A percentile compares a stretch with the other conserved stretches of the same genome.
These are phyloP conservation scores for Ctenicera cuprea DNA, from an alignment of 2,888 invertebrate species.

Conservation along the genomic window DNA sequence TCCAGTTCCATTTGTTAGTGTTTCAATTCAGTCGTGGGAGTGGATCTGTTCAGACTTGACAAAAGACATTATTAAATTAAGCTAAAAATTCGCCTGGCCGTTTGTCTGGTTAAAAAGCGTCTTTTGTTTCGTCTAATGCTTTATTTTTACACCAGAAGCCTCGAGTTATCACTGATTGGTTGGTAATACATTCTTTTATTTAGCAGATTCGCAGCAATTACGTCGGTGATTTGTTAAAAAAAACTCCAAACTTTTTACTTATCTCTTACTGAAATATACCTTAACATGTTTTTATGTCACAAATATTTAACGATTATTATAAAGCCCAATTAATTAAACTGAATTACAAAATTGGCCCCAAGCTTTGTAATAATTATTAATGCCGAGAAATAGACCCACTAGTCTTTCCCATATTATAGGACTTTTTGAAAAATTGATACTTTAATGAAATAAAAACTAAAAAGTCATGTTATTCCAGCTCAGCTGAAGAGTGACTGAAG, in stretches of 20 bases:
- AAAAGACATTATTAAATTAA: conserved; percentile 53
- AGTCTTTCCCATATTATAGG: too few species aligned
- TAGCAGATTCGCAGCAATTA: conserved; percentile 40
- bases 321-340: too few species aligned
- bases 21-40: conserved; percentile 66
- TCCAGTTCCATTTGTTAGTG: conserved; percentile 69
- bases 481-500: too few species aligned
- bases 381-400: too few species aligned
- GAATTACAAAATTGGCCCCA: too few species aligned
- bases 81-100: conserved; percentile 57
- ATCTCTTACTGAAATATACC: too few species aligned
- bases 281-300: too few species aligned
- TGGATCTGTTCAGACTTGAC: conserved; percentile 60
- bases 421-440: too few species aligned
- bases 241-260: background rate
- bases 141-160: conserved; percentile 67
- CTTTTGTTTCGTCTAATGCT: conserved; percentile 66
- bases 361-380: too few species aligned
- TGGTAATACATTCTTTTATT: conserved; percentile 64
- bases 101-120: conserved; percentile 62
- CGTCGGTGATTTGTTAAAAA: conserved; percentile 8
- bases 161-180: conserved; percentile 68
- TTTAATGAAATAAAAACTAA: too few species aligned
- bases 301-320: too few species aligned
- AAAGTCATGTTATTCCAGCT: too few species aligned